Evolutionary conservation across 1,140 invertebrate species (phyloP).

Genomic region (Pogonomyrmex barbatus): DNA sequence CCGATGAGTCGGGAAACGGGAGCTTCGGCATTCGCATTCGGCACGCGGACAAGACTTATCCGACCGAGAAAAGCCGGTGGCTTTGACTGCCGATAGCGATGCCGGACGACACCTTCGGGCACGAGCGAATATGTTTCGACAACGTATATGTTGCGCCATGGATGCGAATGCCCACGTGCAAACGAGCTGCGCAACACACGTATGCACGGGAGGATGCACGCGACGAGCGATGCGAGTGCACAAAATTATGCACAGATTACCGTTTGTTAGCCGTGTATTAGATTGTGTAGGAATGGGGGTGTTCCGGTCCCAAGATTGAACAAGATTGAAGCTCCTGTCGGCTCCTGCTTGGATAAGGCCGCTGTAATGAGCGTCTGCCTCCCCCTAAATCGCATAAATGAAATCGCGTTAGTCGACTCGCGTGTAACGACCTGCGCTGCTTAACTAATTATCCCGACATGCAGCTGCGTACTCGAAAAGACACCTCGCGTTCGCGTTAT

Average conservation of each 20-base stretch:
- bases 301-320: background rate
- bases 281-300: background rate
- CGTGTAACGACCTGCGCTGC: constrained; percentile 12
- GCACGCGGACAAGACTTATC: constrained; percentile 33
- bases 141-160: constrained; percentile 23
- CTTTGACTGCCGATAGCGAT: constrained; percentile 25
- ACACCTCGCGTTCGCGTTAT: constrained; percentile 19
- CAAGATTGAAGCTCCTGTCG: background rate
- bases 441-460: constrained; percentile 43
- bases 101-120: background rate
- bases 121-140: constrained; percentile 45
- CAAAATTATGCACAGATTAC: background rate
- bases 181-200: constrained; percentile 32
- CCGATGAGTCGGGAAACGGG: background rate
- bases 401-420: constrained; percentile 1
- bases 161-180: constrained; percentile 47
- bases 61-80: background rate
- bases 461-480: constrained; percentile 19
- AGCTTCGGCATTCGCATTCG: background rate
- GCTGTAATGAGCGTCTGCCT: background rate
- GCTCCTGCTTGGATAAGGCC: background rate
- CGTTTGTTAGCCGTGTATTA: background rate
- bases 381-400: background rate
- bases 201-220: background rate
- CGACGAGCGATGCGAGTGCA: background rate